Conservation (phyloP, 2,113 vertebrate genomes). For the Propithecus coquereli region DNA sequence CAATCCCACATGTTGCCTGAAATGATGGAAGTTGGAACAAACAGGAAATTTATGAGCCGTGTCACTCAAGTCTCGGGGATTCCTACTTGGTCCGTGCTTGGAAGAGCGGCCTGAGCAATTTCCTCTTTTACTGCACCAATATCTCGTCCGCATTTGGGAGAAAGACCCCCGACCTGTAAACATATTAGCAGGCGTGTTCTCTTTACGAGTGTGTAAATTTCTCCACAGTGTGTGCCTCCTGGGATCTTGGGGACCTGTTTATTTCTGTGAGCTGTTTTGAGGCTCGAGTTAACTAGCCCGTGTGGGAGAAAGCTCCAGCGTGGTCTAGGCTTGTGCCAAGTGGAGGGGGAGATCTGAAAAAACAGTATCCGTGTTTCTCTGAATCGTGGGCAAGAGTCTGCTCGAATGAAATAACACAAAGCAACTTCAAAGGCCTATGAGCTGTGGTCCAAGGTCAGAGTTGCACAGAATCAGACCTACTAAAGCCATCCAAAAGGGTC, state of each 20-base stretch:
- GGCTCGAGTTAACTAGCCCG: background rate
- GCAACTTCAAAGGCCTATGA: background rate
- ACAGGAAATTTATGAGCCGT: constrained; percentile 56
- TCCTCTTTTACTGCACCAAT: constrained; percentile 63
- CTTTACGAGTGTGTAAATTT: constrained; percentile 65
- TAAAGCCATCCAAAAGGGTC: background rate
- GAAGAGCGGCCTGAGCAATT: constrained; percentile 56
- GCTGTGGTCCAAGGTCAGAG: background rate
- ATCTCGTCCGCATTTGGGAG: constrained; percentile 53
- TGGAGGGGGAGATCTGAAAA: background rate
- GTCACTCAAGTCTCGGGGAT: constrained; percentile 46
- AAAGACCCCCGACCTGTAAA: constrained; percentile 63
- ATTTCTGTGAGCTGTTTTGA: constrained; percentile 30
- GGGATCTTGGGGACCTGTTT: constrained; percentile 31
- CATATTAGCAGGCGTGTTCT: constrained; percentile 52
- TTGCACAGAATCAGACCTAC: background rate
- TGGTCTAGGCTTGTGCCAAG: background rate
- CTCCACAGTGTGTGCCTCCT: background rate
- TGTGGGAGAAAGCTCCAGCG: background rate
- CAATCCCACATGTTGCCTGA: constrained; percentile 55
- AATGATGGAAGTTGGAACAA: constrained; percentile 47
- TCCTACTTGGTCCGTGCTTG: constrained; percentile 43
- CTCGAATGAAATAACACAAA: background rate
- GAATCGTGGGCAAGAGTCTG: background rate
- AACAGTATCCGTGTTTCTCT: background rate